Conservation (phyloP, 2,888 invertebrate species). For the Leucophenga montana region DNA sequence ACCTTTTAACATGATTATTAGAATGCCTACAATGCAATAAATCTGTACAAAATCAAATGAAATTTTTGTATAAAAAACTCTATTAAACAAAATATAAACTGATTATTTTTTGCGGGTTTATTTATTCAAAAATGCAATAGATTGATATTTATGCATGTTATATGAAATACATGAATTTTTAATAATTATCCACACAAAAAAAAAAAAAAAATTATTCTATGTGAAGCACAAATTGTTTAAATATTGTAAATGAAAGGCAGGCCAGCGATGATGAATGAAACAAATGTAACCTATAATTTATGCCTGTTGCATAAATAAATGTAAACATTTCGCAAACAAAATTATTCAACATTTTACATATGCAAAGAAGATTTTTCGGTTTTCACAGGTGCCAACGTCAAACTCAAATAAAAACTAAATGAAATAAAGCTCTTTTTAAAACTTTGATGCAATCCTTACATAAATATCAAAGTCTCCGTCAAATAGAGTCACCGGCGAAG, state of each 20-base stretch:
- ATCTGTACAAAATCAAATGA: too few species aligned
- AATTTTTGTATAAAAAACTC: too few species aligned
- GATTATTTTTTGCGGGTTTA: too few species aligned
- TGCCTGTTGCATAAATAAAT: neutral
- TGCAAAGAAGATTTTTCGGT: conserved; percentile 4
- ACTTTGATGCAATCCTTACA: too few species aligned
- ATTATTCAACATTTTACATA: neutral
- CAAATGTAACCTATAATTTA: neutral
- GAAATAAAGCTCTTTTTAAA: neutral
- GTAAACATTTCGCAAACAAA: neutral
- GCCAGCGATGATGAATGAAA: neutral
- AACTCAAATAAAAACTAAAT: neutral
- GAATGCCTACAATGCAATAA: too few species aligned
- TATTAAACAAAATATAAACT: too few species aligned
- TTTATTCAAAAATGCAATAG: neutral
- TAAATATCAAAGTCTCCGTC: too few species aligned
- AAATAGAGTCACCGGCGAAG: neutral
- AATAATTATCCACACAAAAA: neutral
- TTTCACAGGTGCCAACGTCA: too few species aligned
- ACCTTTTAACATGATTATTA: too few species aligned
- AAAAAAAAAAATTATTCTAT: neutral
- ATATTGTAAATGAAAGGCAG: too few species aligned
- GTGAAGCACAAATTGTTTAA: neutral
- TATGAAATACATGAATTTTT: neutral
- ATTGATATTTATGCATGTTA: too few species aligned